Conservation (phyloP, 2,888 invertebrate genomes). For the Lymantria dispar region DNA sequence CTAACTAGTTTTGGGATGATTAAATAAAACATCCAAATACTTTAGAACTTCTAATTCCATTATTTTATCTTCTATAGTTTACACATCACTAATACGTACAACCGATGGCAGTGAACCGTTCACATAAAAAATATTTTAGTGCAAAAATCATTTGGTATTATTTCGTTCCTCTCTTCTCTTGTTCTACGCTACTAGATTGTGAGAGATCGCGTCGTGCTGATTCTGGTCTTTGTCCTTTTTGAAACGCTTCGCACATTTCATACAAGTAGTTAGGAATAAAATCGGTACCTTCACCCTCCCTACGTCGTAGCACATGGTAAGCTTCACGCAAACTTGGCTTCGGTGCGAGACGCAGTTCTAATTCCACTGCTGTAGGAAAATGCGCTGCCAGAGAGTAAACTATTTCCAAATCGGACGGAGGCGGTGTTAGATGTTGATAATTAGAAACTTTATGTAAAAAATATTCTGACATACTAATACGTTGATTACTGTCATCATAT, state of each 20-base stretch:
- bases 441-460: slow-evolving; percentile 75
- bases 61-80: background rate
- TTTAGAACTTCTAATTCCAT: background rate
- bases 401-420: slow-evolving; percentile 75
- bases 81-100: background rate
- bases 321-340: slow-evolving; percentile 75
- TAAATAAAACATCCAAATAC: background rate
- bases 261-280: slow-evolving; percentile 75
- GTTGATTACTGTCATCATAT: slow-evolving; percentile 59
- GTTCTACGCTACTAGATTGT: slow-evolving; percentile 38
- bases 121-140: slow-evolving; percentile 3
- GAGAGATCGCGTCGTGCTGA: slow-evolving; percentile 58
- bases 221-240: slow-evolving; percentile 65
- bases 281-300: slow-evolving; percentile 69
- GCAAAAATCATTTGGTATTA: slow-evolving; percentile 19
- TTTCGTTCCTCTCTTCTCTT: slow-evolving; percentile 45
- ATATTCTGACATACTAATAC: slow-evolving; percentile 74
- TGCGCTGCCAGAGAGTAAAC: slow-evolving; percentile 75
- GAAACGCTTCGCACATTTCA: slow-evolving; percentile 77
- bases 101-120: slow-evolving; percentile 24
- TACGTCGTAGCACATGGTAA: slow-evolving; percentile 68
- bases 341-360: slow-evolving; percentile 71
- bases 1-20: background rate
- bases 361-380: slow-evolving; percentile 71
- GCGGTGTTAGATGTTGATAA: slow-evolving; percentile 69